Evolutionary conservation across 2,888 invertebrate genomes (phyloP).

Genomic region (Arctia plantaginis): DNA sequence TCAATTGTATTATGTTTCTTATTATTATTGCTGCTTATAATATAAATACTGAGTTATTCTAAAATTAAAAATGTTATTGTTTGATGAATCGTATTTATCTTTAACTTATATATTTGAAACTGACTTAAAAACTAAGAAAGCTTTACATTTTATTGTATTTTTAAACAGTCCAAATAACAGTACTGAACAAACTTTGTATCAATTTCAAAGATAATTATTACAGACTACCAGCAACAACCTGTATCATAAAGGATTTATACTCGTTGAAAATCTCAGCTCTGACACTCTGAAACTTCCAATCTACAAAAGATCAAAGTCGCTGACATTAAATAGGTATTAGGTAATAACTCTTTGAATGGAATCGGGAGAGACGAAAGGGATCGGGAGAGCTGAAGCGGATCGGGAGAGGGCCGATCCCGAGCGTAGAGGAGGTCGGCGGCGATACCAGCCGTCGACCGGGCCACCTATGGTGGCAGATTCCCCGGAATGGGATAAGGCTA

Average conservation of each 20-base stretch:
- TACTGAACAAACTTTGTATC: background rate
- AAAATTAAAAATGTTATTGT: background rate
- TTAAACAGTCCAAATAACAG: background rate
- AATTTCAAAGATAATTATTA: slow-evolving; percentile 6
- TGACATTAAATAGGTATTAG: background rate
- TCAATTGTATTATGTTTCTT: background rate
- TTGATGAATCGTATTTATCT: background rate
- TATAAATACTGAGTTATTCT: background rate
- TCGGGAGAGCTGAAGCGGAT: too few species aligned
- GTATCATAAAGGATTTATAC: background rate
- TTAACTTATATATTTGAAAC: background rate
- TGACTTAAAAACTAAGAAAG: background rate
- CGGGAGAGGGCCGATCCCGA: too few species aligned
- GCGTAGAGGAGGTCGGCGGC: too few species aligned
- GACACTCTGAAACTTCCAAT: background rate
- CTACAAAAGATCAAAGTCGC: background rate
- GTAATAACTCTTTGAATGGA: too few species aligned
- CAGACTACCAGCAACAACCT: background rate
- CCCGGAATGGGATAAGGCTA: too few species aligned
- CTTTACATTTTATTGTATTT: background rate
- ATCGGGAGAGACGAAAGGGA: too few species aligned
- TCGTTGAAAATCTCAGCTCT: background rate
- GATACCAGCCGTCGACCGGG: too few species aligned
- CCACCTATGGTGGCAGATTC: too few species aligned
- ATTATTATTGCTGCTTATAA: background rate